These are phyloP conservation scores for Drosophila ambigua DNA, from an alignment of 1,140 invertebrate genomes.

Conservation along the genomic window DNA sequence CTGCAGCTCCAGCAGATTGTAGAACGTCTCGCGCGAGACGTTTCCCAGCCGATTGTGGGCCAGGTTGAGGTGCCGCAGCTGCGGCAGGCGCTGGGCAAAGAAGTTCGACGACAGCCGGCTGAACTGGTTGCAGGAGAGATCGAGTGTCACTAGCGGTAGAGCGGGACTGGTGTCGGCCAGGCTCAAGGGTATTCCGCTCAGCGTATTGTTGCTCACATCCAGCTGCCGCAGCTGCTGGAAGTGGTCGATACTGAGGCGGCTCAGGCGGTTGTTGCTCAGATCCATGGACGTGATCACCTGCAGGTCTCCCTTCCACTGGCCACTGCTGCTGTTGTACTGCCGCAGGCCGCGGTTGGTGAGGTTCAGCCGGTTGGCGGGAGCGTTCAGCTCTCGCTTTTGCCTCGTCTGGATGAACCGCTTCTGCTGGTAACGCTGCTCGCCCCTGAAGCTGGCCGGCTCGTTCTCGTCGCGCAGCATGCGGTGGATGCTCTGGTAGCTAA, in stretches of 20 bases:
- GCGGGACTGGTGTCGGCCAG: slow-evolving; percentile 32
- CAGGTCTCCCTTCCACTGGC: slow-evolving; percentile 56
- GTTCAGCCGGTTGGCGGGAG: slow-evolving; percentile 38
- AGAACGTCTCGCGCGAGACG: slow-evolving; percentile 82
- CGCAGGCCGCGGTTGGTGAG: slow-evolving; percentile 45
- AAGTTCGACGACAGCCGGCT: slow-evolving; percentile 72
- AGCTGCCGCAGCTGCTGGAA: slow-evolving; percentile 59
- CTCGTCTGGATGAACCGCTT: slow-evolving; percentile 38
- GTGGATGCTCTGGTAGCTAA: slow-evolving; percentile 67
- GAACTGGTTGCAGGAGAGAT: slow-evolving; percentile 85
- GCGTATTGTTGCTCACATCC: slow-evolving; percentile 59
- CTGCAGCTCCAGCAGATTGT: slow-evolving; percentile 80
- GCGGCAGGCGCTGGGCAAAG: slow-evolving; percentile 67
- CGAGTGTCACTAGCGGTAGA: slow-evolving; percentile 77
- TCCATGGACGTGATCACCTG: slow-evolving; percentile 55
- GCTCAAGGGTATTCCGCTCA: slow-evolving; percentile 33
- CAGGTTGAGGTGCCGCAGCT: slow-evolving; percentile 86
- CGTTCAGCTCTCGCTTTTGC: slow-evolving; percentile 47
- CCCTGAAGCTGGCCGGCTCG: slow-evolving; percentile 59
- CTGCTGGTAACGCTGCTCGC: slow-evolving; percentile 70
- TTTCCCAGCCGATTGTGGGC: slow-evolving; percentile 84
- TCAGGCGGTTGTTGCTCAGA: slow-evolving; percentile 57
- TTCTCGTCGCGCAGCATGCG: slow-evolving; percentile 77
- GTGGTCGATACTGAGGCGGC: slow-evolving; percentile 36
- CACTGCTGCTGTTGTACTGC: slow-evolving; percentile 52